Evolutionary conservation across 1,140 invertebrate genomes (phyloP).

Genomic region (Ridgeia piscesae): DNA sequence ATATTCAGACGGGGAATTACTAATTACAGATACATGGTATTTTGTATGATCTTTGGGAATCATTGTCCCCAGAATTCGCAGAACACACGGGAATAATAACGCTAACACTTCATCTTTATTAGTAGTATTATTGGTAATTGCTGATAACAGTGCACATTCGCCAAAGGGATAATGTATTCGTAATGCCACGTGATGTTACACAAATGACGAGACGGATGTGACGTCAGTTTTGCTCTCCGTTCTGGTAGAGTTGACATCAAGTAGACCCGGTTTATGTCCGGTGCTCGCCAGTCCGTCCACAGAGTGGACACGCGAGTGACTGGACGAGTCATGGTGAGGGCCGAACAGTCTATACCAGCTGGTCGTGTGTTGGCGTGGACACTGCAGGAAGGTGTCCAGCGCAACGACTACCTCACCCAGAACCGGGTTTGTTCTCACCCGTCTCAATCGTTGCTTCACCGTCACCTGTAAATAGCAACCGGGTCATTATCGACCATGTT

Average conservation of each 20-base stretch:
- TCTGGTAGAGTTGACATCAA: not conserved
- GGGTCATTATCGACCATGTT: no score
- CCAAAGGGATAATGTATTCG: not conserved
- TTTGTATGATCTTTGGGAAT: no score
- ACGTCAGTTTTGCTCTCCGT: not conserved
- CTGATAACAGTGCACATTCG: no score
- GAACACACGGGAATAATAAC: no score
- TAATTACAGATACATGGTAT: no score
- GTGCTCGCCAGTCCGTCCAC: not conserved
- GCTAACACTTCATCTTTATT: no score
- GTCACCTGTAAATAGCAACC: slow-evolving; percentile 61
- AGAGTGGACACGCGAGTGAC: not conserved
- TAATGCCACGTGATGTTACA: not conserved
- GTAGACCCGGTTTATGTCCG: not conserved
- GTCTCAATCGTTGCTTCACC: slow-evolving; percentile 84
- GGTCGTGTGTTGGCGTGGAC: slow-evolving; percentile 67
- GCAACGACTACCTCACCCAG: slow-evolving; percentile 82
- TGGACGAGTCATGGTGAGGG: slow-evolving; percentile 40
- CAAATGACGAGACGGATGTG: not conserved
- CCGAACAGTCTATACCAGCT: slow-evolving; percentile 86
- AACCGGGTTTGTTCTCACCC: slow-evolving; percentile 78
- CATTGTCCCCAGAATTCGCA: no score
- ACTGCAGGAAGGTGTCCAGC: slow-evolving; percentile 75
- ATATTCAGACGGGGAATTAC: no score
- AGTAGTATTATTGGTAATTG: not conserved